Evolutionary conservation across 2,888 invertebrate genomes (phyloP), one percentile per base, ranked within the genome.

Genomic region (Epirrhoe alternata): DNA sequence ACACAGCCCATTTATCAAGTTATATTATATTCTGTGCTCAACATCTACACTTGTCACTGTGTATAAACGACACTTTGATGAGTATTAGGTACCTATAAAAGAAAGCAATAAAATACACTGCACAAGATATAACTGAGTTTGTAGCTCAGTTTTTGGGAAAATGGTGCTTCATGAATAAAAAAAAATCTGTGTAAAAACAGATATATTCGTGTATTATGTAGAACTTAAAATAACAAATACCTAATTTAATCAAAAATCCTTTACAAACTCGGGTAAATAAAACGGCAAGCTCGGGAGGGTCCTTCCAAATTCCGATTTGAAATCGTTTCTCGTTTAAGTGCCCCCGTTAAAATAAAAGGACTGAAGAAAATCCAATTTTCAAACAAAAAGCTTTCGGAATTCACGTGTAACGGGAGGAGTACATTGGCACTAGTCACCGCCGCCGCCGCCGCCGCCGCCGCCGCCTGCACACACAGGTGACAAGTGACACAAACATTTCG

Each of bases 341-440:
- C 55, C 54, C 8, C 38, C 55, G 64, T 66, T 71, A 59, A 64
- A 71, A 70, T 66, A 66, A 70, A 62, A 56, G 53, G 60, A 51
- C 59, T 45, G 45, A 63, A 61, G 64, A 56, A 70, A 68, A 71
- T 64, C 57, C 67, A 68, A 68, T 69, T 70, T 66, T 62, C 35
- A 53, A 68, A 64, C 56, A 65, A 70, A 68, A 71, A 66, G 56
- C 67, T 47, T 59, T 55, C 17, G 52, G 63, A 68, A 61, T 51
- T 33, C 57, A 54, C 33, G 53, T 61, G 63, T 51, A 62, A 63
- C 57, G 45, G 35, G 16, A 61, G 49, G 30, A 31, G 57, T 57
- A 57, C 52, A 47, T 58, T 63, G 42, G 14, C 47, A 52, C 14
- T 52, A 10, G 52, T 31, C 24, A 24, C 3, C 24, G 24, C 24